Evolutionary conservation across 2,888 invertebrate genomes (phyloP), one percentile per base, ranked within the genome.

Genomic region (Catocala sponsa): DNA sequence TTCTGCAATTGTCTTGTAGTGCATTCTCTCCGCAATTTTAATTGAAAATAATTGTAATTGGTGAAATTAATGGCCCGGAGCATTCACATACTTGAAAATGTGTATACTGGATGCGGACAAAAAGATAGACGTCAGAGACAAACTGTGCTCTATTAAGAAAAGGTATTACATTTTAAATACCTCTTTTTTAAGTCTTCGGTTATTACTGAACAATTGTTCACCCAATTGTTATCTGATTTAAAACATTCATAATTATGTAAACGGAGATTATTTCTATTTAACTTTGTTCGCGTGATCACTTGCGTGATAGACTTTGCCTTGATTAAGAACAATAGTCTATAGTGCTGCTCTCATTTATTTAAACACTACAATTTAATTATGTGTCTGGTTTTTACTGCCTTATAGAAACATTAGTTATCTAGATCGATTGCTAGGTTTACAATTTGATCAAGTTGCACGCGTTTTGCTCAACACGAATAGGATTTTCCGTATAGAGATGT

Each of bases 101-200:
- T 92, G 92, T 78, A 55, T 91, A 58, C 83, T 84, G 0, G 90
- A 86, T 47, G 65, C 65, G 5, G 57, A 81, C 11, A 78, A 78
- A 5, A 25, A 72, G 11, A 7, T 61, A 9, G 68, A 71, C 6
- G 62, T 54, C 2, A 73, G 67, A 38, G 63, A 78, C 12, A 89
- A 86, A 66, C 68, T 89, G 32, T 85, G 83, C 74, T 78, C 81
- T 46, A 77, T 89, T 54, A 81, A 81, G 35, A 89, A 87, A 79
- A 89, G 90, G 91, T 91, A 83, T 33, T 5, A 35, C 7, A 35
- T 35, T 7, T 38, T 38, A 6, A 38, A 2, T 9, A 6, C 35
- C 9, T 38, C 9, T 7, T 38, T 38, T 38, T 38, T 9, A 38
- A 38, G 35, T 0, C 35, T 38, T 38, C 35, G 6, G 35, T 9